A percentile compares a stretch with the other conserved stretches of the same genome.
phyloP scores from a whole-genome alignment of 1,140 invertebrate genomes.

The Drosophila truncata region DNA sequence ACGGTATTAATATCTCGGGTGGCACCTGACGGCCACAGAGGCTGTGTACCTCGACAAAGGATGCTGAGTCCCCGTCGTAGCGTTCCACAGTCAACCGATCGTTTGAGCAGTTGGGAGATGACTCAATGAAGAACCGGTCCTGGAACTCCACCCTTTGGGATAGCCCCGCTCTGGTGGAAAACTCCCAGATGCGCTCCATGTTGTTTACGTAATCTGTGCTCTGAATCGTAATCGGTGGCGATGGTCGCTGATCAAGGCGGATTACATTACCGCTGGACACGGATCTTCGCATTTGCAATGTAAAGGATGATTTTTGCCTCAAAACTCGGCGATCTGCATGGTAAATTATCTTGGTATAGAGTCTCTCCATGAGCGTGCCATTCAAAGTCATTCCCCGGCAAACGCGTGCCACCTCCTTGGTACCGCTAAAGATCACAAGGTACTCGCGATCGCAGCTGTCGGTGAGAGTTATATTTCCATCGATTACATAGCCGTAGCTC shows the following conservation, averaged over 20 bases:
- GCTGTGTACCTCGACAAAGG: constrained; percentile 87
- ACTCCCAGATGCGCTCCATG: constrained; percentile 92
- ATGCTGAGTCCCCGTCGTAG: constrained; percentile 67
- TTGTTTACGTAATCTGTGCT: constrained; percentile 85
- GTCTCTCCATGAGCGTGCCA: constrained; percentile 6
- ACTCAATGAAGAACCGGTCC: constrained; percentile 90
- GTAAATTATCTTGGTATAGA: constrained; percentile 38
- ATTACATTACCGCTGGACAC: neutral
- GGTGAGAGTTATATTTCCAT: constrained; percentile 52
- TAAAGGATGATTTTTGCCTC: constrained; percentile 30
- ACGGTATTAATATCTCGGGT: constrained; percentile 88
- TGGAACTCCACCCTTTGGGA: constrained; percentile 87
- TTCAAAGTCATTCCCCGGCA: constrained; percentile 47
- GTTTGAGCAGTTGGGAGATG: constrained; percentile 89
- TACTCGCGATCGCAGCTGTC: constrained; percentile 73
- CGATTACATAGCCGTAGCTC: constrained; percentile 27
- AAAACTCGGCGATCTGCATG: constrained; percentile 32
- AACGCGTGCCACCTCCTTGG: constrained; percentile 10
- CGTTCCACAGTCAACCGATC: constrained; percentile 90
- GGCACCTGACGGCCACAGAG: constrained; percentile 91
- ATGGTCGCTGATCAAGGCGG: neutral
- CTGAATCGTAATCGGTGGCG: constrained; percentile 34
- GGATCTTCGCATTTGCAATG: neutral
- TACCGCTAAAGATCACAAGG: constrained; percentile 18
- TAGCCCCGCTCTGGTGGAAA: constrained; percentile 87